These are phyloP conservation scores for Danio tinwini DNA, from an alignment of 2,797 vertebrate species.

Conservation along the genomic window DNA sequence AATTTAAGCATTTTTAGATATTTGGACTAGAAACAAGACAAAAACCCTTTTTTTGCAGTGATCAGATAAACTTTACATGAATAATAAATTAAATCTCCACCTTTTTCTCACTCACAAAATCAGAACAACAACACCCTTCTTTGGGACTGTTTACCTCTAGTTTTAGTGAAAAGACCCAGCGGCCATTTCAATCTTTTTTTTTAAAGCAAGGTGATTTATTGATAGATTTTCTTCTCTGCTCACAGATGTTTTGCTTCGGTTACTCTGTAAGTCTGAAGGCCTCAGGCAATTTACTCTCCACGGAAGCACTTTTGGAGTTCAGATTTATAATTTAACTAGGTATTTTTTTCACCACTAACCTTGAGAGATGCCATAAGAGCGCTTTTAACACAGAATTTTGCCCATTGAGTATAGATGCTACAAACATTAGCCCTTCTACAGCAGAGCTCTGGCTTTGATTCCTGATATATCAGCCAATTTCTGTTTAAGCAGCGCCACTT, in stretches of 20 bases:
- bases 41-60: no score
- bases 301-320: conserved; percentile 45
- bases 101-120: background rate
- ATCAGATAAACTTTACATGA: no score
- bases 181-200: conserved; percentile 45
- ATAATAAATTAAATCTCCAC: background rate
- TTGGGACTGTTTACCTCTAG: background rate
- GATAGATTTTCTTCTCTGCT: conserved; percentile 11
- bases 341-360: conserved; percentile 33
- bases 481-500: background rate
- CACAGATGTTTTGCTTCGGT: conserved; percentile 10
- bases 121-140: background rate
- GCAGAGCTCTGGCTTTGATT: conserved; percentile 7
- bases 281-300: conserved; percentile 42
- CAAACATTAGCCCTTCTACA: conserved; percentile 16
- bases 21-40: no score
- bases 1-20: no score
- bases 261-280: conserved; percentile 28
- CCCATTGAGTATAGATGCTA: background rate
- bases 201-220: conserved; percentile 32
- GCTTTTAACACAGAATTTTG: background rate
- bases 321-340: conserved; percentile 48
- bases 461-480: conserved; percentile 16
- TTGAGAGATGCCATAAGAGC: conserved; percentile 39
- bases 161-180: conserved; percentile 8